phyloP scores from a whole-genome alignment of 64 coral and sea anemone genomes.

The Montipora foliosa region DNA sequence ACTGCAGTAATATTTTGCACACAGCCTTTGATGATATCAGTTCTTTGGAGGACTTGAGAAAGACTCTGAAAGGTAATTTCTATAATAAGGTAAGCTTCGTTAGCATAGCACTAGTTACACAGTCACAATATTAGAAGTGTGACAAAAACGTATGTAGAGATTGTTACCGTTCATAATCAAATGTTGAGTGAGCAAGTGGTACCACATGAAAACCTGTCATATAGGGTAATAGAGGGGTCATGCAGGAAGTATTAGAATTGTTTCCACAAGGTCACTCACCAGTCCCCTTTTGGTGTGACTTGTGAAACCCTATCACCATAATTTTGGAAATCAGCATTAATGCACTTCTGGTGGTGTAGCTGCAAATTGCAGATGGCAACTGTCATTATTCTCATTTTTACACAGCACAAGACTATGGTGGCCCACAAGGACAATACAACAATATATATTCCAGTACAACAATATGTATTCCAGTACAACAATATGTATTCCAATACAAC shows the following conservation, averaged over 20 bases:
- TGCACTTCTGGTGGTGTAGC: neutral
- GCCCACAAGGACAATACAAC: too few species aligned
- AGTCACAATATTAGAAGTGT: neutral
- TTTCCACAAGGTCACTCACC: neutral
- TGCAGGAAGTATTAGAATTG: neutral
- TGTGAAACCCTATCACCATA: neutral
- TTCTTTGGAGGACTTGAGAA: conserved; percentile 48
- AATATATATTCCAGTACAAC: too few species aligned
- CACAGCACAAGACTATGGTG: neutral
- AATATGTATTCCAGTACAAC: too few species aligned
- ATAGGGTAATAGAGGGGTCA: neutral
- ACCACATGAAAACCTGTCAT: neutral
- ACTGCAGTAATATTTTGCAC: conserved; percentile 23
- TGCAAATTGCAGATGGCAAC: neutral
- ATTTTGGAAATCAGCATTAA: neutral
- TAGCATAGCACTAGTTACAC: neutral
- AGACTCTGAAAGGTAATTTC: conserved; percentile 60
- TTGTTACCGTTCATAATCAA: neutral
- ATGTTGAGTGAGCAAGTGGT: neutral
- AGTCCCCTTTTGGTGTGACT: neutral
- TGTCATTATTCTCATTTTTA: neutral
- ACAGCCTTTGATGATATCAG: conserved; percentile 62
- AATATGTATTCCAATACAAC: too few species aligned
- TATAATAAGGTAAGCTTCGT: conserved; percentile 52
- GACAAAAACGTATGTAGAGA: neutral